A percentile compares a stretch with the other conserved stretches of the same genome.
These are phyloP conservation scores for Poecilia latipinna DNA, from an alignment of 2,113 vertebrate genomes.

Conservation along the genomic window DNA sequence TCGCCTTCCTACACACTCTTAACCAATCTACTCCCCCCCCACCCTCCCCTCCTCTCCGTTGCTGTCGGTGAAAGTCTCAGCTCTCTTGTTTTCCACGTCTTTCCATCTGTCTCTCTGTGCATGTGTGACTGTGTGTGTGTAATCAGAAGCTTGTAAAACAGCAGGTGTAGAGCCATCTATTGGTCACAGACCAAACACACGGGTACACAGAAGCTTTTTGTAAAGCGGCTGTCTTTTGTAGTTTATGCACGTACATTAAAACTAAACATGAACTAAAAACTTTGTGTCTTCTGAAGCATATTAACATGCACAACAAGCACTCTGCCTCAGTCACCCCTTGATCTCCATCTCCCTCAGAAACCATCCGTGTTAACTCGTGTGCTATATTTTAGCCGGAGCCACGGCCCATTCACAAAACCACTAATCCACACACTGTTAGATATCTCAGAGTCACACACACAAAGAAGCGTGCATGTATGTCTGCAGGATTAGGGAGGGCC, in stretches of 20 bases:
- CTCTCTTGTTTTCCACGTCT: constrained; percentile 50
- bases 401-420: constrained; percentile 76
- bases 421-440: constrained; percentile 69
- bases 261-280: background rate
- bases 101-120: constrained; percentile 49
- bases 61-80: constrained; percentile 45
- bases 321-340: constrained; percentile 5
- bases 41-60: background rate
- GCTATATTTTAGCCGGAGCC: constrained; percentile 47
- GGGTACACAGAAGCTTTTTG: background rate
- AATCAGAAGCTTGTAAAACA: constrained; percentile 14
- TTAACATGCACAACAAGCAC: constrained; percentile 26
- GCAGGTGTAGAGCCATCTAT: constrained; percentile 42
- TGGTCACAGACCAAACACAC: constrained; percentile 16
- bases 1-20: constrained; percentile 35
- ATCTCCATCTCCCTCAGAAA: constrained; percentile 25
- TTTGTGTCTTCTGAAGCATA: constrained; percentile 20
- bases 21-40: constrained; percentile 6
- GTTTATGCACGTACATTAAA: background rate
- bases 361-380: constrained; percentile 49
- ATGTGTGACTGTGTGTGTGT: constrained; percentile 21
- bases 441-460: constrained; percentile 50
- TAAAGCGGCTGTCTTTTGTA: constrained; percentile 2
- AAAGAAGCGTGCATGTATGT: constrained; percentile 39
- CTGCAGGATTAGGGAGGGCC: constrained; percentile 68